Conservation (phyloP, 1,140 invertebrate genomes). For the Pararge aegeria region DNA sequence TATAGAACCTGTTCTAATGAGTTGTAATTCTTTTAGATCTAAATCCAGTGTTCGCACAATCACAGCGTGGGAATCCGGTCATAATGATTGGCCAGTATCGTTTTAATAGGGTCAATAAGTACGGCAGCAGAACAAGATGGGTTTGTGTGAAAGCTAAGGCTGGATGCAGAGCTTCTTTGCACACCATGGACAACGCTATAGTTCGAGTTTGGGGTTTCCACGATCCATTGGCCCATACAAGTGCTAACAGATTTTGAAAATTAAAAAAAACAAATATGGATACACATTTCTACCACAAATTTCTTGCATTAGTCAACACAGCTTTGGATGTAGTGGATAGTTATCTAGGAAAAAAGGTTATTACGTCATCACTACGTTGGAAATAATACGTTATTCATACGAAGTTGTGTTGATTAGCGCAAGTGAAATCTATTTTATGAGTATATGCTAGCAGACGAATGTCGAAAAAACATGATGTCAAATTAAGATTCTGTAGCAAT, state of each 20-base stretch:
- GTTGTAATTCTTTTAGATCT: constrained; percentile 52
- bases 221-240: constrained; percentile 64
- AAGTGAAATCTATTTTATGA: background rate
- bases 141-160: constrained; percentile 71
- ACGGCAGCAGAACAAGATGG: constrained; percentile 65
- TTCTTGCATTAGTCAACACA: background rate
- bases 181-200: constrained; percentile 72
- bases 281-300: background rate
- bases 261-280: background rate
- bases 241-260: constrained; percentile 62
- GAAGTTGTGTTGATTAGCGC: background rate
- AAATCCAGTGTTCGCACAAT: constrained; percentile 66
- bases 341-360: too few species aligned
- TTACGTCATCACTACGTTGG: too few species aligned
- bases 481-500: background rate
- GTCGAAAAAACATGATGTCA: background rate
- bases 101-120: constrained; percentile 69
- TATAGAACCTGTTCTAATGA: constrained; percentile 29
- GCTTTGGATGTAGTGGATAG: background rate
- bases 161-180: constrained; percentile 65
- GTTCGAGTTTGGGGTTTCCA: constrained; percentile 72
- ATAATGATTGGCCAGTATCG: constrained; percentile 73
- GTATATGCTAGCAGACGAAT: background rate
- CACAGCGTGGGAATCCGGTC: constrained; percentile 70
- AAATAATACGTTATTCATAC: background rate